phyloP scores from a whole-genome alignment of 2,888 invertebrate species.

The Ariolimax columbianus region DNA sequence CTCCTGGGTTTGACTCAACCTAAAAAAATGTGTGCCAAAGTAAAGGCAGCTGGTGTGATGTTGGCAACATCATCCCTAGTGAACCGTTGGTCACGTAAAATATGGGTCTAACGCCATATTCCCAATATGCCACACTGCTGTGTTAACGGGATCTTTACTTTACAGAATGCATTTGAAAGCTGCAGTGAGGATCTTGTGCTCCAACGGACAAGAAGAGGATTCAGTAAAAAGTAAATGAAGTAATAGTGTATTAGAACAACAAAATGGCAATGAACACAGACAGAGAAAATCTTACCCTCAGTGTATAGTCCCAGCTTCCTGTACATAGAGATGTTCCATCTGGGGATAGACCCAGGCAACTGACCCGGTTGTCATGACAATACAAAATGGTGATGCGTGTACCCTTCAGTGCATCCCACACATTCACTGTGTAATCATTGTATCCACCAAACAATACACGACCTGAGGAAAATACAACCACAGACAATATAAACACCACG shows the following conservation, averaged over 20 bases:
- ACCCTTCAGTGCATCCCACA: conserved; percentile 98
- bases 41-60: no score
- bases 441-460: conserved; percentile 98
- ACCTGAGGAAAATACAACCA: conserved; percentile 80
- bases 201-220: neutral
- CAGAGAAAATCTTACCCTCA: conserved; percentile 83
- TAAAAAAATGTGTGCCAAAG: no score
- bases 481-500: neutral
- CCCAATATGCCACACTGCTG: no score
- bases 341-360: conserved; percentile 88
- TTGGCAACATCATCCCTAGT: no score
- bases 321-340: conserved; percentile 98
- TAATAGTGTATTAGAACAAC: no score
- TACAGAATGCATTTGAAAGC: neutral
- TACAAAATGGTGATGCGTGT: conserved; percentile 92
- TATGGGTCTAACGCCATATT: no score
- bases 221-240: no score
- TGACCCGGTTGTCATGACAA: conserved; percentile 97
- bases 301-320: conserved; percentile 96
- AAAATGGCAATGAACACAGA: neutral
- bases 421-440: conserved; percentile 98
- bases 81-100: no score
- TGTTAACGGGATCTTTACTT: no score
- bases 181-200: neutral
- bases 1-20: no score